Percentiles rank a stretch among this genome's conserved stretches.
Evolutionary conservation across 2,888 invertebrate species (phyloP).

Genomic region (Zele albiditarsus): DNA sequence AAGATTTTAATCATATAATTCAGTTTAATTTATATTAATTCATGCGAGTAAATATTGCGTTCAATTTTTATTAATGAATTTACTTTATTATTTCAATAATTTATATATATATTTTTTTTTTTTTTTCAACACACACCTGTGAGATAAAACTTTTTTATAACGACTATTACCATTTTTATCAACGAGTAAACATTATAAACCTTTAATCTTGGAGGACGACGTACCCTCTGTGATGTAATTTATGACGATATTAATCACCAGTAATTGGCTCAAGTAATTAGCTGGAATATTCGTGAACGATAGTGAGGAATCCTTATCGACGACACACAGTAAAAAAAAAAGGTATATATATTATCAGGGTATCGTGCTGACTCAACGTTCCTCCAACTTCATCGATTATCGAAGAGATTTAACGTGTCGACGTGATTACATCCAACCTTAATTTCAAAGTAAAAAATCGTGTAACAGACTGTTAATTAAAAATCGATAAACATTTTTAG

Average conservation of each 20-base stretch:
- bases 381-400: background rate
- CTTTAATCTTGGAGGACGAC: background rate
- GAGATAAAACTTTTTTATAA: background rate
- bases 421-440: background rate
- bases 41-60: background rate
- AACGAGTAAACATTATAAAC: background rate
- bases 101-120: background rate
- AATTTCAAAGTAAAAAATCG: too few relatives aligned
- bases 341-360: background rate
- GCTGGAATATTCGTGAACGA: background rate
- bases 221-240: background rate
- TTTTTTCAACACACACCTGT: background rate
- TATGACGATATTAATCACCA: slow-evolving; percentile 8
- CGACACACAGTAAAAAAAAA: background rate
- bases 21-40: background rate
- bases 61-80: background rate
- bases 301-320: background rate
- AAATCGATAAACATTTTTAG: too few relatives aligned
- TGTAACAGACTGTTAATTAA: too few relatives aligned
- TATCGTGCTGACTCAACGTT: background rate
- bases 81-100: background rate
- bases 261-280: slow-evolving; percentile 6
- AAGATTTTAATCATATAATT: background rate
- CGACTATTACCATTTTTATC: background rate
- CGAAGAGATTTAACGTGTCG: background rate